Base-by-base conservation (phyloP, 1,140 invertebrate species). In the Tigriopus japonicus region DNA sequence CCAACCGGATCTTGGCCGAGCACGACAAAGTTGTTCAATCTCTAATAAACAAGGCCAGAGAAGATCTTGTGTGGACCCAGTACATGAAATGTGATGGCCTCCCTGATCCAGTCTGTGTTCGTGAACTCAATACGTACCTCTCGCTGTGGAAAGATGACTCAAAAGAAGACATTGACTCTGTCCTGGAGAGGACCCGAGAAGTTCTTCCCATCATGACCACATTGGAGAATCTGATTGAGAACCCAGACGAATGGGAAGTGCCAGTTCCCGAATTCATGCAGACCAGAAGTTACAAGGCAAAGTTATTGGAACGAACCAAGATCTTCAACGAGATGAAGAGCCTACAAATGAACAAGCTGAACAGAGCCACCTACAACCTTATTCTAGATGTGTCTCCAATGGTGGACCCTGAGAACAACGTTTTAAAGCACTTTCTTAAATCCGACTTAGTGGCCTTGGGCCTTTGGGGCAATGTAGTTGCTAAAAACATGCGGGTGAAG, bases 71-170 rank as follows among this genome's bases (percentile, higher is more conserved):
- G 2, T 59, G 58, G 58, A 17, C 17, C 5, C 28, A 59, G 24
- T 59, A 59, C 23, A 59, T 59, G 41, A 59, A 52, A 21, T 59
- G 58, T 59, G 58, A 59, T 49, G 58, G 58, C 14, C 28, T 19
- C 5, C 58, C 58, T 17, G 58, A 59, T 59, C 58, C 58, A 1
- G 42, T 42, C 7, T 59, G 58, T 49, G 58, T 59, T 17, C 43
- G 28, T 6, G 28, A 59, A 15, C 17, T 59, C 28, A 59, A 59
- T 17, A 59, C 58, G 1, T 59, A 59, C 15, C 49, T 59, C 3
- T 42, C 28, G 3, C 42, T 59, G 12, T 59, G 58, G 58, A 19
- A 52, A 45, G 58, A 59, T 12, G 42, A 49, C 42, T 49, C 19
- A 19, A 21, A 28, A 42, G 58, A 59, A 21, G 21, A n/a, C 12